Evolutionary conservation across 2,113 vertebrate genomes (phyloP).

Genomic region (Xenus cinereus): DNA sequence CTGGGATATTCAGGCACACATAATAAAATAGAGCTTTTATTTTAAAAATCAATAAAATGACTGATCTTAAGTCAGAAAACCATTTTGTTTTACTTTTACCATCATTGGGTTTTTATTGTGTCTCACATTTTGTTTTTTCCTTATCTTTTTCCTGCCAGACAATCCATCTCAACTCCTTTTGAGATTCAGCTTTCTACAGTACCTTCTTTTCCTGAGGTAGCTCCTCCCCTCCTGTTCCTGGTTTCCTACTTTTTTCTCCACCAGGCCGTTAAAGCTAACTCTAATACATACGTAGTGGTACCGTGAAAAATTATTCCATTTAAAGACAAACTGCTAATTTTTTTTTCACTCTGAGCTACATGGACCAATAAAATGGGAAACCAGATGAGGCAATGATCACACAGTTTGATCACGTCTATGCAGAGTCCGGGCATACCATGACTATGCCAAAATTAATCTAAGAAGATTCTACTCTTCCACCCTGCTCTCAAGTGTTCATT

Average conservation of each 20-base stretch:
- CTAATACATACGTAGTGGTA: not conserved
- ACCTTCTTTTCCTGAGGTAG: not conserved
- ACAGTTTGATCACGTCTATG: not conserved
- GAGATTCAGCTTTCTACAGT: not conserved
- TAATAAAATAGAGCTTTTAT: slow-evolving; percentile 61
- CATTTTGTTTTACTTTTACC: slow-evolving; percentile 40
- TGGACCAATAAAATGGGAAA: not conserved
- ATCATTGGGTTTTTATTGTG: slow-evolving; percentile 26
- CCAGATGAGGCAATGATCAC: not conserved
- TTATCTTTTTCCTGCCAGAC: not conserved
- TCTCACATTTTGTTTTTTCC: slow-evolving; percentile 24
- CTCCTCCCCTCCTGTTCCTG: not conserved
- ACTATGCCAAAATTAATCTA: not conserved
- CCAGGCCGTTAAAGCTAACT: not conserved
- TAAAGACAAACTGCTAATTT: not conserved
- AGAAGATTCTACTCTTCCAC: not conserved
- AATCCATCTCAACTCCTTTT: not conserved
- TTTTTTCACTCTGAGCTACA: not conserved
- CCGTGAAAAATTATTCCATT: not conserved
- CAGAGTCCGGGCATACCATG: not conserved
- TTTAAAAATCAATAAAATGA: slow-evolving; percentile 71
- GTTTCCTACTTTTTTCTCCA: not conserved
- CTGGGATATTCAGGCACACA: slow-evolving; percentile 59
- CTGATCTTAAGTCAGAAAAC: slow-evolving; percentile 60
- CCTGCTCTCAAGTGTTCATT: not conserved